phyloP scores from a whole-genome alignment of 2,797 vertebrate species.

The Decapterus maruadsi region DNA sequence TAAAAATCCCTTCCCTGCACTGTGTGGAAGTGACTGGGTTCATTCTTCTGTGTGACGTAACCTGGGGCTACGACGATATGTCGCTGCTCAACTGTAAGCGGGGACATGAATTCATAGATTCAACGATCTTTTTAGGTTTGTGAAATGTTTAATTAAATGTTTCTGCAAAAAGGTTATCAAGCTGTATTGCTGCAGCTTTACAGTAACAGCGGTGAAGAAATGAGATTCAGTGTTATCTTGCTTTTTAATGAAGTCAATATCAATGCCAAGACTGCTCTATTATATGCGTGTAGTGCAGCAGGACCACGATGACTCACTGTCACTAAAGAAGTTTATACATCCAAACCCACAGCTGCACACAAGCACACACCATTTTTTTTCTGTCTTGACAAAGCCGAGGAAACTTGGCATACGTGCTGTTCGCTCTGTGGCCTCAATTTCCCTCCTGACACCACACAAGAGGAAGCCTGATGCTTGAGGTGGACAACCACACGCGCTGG shows the following conservation, averaged over 20 bases:
- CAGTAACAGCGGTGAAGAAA: background rate
- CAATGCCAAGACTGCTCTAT: background rate
- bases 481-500: conserved; percentile 22
- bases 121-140: background rate
- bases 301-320: background rate
- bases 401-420: conserved; percentile 10
- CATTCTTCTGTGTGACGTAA: conserved; percentile 8
- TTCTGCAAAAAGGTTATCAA: conserved; percentile 1
- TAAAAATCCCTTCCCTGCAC: background rate
- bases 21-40: conserved; percentile 4
- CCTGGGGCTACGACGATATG: background rate
- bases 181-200: background rate
- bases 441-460: conserved; percentile 28
- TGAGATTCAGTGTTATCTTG: background rate
- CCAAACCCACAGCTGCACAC: background rate
- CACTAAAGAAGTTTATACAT: background rate
- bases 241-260: conserved; percentile 2
- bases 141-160: background rate
- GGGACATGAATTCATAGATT: background rate
- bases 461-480: conserved; percentile 15
- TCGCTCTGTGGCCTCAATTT: conserved; percentile 30
- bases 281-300: conserved; percentile 4
- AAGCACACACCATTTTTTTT: conserved; percentile 1
- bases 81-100: background rate
- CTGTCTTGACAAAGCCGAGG: conserved; percentile 14